Evolutionary conservation across 2,113 vertebrate genomes (phyloP).

Genomic region (Hemichromis elongatus): DNA sequence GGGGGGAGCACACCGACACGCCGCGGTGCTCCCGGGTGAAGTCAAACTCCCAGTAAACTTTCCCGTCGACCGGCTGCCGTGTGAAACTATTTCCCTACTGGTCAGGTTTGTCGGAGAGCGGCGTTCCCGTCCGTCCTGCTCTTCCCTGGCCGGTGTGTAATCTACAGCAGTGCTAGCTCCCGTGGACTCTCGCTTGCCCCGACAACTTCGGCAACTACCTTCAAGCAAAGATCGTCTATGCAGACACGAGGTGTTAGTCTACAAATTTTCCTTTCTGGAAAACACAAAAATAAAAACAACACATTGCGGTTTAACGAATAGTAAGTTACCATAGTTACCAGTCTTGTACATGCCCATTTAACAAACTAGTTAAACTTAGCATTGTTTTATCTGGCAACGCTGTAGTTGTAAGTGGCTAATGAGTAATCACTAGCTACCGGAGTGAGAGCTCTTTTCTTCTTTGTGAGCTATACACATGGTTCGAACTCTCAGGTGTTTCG

Average conservation of each 20-base stretch:
- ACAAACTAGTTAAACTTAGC: background rate
- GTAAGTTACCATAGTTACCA: background rate
- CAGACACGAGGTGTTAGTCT: rapidly evolving
- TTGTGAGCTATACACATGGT: background rate
- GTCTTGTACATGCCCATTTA: background rate
- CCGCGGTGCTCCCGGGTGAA: background rate
- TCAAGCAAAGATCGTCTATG: constrained; percentile 11
- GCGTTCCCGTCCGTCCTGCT: background rate
- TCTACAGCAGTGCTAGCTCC: constrained; percentile 1
- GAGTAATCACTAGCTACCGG: background rate
- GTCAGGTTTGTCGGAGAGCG: background rate
- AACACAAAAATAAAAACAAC: background rate
- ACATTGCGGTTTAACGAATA: background rate
- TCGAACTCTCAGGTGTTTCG: constrained; percentile 9
- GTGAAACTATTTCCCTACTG: background rate
- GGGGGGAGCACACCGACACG: background rate
- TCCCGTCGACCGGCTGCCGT: background rate
- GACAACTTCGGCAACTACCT: constrained; percentile 46
- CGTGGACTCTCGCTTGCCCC: constrained; percentile 12
- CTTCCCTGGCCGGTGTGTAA: constrained; percentile 23
- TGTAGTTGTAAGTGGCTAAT: background rate
- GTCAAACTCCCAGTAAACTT: background rate
- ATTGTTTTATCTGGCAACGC: background rate
- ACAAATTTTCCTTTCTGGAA: background rate
- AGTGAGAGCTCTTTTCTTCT: constrained; percentile 18